Evolutionary conservation across 2,888 invertebrate species (phyloP).

Genomic region (Chamaedrilus cognettii): DNA sequence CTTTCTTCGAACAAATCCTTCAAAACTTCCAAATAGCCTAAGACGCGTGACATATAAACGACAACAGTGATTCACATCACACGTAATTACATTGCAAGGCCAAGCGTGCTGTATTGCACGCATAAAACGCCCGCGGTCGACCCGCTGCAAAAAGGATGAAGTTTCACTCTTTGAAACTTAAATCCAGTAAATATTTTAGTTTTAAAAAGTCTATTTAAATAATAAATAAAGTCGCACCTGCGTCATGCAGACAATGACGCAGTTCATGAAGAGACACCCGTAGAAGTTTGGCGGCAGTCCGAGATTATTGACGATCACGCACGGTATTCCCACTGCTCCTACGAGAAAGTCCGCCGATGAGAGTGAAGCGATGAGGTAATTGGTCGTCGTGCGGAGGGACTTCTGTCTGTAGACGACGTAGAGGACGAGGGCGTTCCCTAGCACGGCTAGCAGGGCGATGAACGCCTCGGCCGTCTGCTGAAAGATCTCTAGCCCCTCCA

Average conservation of each 20-base stretch:
- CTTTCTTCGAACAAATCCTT: no score
- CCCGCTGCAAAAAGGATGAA: no score
- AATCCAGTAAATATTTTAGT: no score
- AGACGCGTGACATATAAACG: no score
- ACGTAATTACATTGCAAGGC: no score
- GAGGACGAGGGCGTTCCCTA: conserved; percentile 29
- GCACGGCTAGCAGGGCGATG: conserved; percentile 4
- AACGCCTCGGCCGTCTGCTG: conserved; percentile 11
- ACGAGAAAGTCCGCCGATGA: conserved; percentile 30
- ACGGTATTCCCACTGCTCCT: conserved; percentile 34
- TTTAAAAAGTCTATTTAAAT: no score
- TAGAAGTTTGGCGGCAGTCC: conserved; percentile 26
- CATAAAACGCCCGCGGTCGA: no score
- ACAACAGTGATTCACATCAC: no score
- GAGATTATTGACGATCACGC: conserved; percentile 20
- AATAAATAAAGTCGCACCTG: no score
- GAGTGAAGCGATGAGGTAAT: conserved; percentile 32
- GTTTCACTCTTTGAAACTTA: no score
- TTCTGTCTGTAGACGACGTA: conserved; percentile 10
- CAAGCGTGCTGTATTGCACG: no score
- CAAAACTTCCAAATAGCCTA: no score
- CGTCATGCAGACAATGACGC: conserved; percentile 50
- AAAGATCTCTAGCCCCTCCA: conserved; percentile 7
- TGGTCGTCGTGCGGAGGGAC: conserved; percentile 24
- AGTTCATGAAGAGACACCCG: conserved; percentile 45